Conservation (phyloP, 2,888 invertebrate genomes). For the Pocota personata region DNA sequence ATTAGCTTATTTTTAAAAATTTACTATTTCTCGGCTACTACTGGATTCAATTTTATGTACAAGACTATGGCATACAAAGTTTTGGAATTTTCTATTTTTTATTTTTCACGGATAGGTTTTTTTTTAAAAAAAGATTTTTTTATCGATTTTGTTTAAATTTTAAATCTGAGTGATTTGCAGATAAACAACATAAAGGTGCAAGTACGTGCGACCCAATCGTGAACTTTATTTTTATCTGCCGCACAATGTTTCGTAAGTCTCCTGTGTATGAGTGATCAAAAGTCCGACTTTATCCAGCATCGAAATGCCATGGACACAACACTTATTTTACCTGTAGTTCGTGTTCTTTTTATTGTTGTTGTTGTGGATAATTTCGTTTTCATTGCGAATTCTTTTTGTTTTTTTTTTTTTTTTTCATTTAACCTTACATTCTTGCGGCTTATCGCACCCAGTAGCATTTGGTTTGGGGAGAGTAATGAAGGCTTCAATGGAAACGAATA, state of each 20-base stretch:
- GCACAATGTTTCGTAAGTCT: background rate
- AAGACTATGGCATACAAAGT: no score
- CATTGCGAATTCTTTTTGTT: constrained; percentile 59
- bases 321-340: constrained; percentile 5
- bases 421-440: constrained; percentile 16
- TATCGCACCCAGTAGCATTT: constrained; percentile 8
- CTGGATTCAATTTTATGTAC: no score
- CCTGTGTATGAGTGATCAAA: constrained; percentile 14
- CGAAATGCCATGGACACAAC: constrained; percentile 64
- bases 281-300: constrained; percentile 26
- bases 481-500: constrained; percentile 39
- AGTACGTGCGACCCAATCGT: no score
- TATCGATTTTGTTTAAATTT: no score
- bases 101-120: no score
- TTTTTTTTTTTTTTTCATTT: constrained; percentile 27
- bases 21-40: no score
- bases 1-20: no score
- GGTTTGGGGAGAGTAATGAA: background rate
- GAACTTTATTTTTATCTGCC: no score
- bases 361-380: constrained; percentile 64
- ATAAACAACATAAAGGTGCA: no score
- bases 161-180: no score
- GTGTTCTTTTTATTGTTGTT: constrained; percentile 7
- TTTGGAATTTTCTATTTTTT: no score
- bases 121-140: no score